Percentiles rank a stretch among this genome's conserved stretches.
These are phyloP conservation scores for Callosobruchus maculatus DNA, from an alignment of 2,888 invertebrate genomes.

Conservation along the genomic window DNA sequence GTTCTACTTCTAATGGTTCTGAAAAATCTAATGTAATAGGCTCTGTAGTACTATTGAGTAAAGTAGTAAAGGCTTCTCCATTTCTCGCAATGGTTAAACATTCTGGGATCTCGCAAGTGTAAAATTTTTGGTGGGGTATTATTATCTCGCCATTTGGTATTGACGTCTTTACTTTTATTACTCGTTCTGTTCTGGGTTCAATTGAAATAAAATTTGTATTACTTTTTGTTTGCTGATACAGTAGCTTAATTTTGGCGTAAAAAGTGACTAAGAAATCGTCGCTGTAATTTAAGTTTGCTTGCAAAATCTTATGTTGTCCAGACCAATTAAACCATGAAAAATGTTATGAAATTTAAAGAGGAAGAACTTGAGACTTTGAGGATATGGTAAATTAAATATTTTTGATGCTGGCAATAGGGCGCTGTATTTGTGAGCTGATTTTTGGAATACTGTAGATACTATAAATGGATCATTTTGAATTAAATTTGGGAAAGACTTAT, in stretches of 20 bases:
- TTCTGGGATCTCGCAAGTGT: slow-evolving; percentile 11
- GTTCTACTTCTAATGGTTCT: background rate
- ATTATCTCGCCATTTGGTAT: background rate
- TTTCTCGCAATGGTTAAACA: slow-evolving; percentile 5
- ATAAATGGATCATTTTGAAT: slow-evolving; percentile 3
- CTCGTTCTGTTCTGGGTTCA: slow-evolving; percentile 7
- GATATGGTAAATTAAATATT: slow-evolving; percentile 1
- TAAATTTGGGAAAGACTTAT: slow-evolving; percentile 11
- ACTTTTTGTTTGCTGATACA: too few relatives aligned
- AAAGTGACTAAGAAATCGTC: slow-evolving; percentile 6
- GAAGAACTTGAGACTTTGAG: slow-evolving; percentile 9
- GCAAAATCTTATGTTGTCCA: slow-evolving; percentile 3
- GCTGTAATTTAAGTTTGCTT: slow-evolving; percentile 6
- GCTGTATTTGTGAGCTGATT: background rate
- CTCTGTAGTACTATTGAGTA: background rate
- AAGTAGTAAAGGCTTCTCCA: background rate
- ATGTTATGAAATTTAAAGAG: slow-evolving; percentile 11
- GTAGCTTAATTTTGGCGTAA: slow-evolving; percentile 7
- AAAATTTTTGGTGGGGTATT: slow-evolving; percentile 5
- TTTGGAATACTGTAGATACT: slow-evolving; percentile 1
- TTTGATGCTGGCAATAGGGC: background rate
- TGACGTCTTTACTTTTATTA: slow-evolving; percentile 7
- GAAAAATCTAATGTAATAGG: background rate
- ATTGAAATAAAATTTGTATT: too few relatives aligned
- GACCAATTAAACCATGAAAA: slow-evolving; percentile 1